These are phyloP conservation scores for Xestoiulus laeticollis DNA, from an alignment of 2,888 invertebrate genomes.

Conservation along the genomic window DNA sequence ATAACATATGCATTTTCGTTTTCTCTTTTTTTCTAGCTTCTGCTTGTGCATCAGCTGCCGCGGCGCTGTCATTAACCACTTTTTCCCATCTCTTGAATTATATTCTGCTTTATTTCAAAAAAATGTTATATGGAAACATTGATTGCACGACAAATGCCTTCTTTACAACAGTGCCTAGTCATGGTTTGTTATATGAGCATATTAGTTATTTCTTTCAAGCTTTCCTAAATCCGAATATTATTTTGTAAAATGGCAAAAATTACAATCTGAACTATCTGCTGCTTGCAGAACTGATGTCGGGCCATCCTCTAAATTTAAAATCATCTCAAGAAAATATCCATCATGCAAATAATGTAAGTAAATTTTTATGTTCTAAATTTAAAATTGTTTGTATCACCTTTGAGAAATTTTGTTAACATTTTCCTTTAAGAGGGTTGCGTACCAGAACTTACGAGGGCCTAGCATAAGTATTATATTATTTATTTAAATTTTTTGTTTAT, in stretches of 20 bases:
- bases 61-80: constrained; percentile 85
- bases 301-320: neutral
- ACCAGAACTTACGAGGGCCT: too few species aligned
- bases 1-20: neutral
- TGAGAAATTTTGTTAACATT: too few species aligned
- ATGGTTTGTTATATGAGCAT: constrained; percentile 45
- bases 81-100: constrained; percentile 76
- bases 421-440: too few species aligned
- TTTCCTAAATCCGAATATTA: too few species aligned
- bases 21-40: constrained; percentile 67
- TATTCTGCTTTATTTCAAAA: constrained; percentile 57
- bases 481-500: too few species aligned
- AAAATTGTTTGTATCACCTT: too few species aligned
- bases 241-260: neutral
- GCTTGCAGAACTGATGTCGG: neutral
- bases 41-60: constrained; percentile 81
- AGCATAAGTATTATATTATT: too few species aligned
- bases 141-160: constrained; percentile 1
- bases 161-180: constrained; percentile 50
- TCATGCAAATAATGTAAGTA: constrained; percentile 18
- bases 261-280: neutral
- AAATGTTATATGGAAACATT: constrained; percentile 58
- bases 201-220: too few species aligned
- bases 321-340: neutral
- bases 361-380: neutral